Base-by-base conservation (phyloP, 1,140 invertebrate species). In the Nasonia vitripennis region DNA sequence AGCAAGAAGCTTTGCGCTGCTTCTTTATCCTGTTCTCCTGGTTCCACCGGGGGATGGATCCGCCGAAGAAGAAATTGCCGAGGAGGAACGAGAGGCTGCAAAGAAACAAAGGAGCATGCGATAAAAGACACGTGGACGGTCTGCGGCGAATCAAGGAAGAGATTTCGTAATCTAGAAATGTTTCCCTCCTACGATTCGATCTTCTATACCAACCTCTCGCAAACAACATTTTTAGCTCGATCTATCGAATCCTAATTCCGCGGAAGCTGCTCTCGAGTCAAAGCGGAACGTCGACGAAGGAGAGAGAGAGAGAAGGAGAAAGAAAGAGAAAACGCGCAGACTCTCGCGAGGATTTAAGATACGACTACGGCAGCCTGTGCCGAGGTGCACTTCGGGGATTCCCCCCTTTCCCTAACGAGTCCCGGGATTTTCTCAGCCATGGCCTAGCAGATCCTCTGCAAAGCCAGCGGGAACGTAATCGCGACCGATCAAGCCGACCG, bases 381-480 rank as follows among this genome's bases (percentile, higher is more conserved):
- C 78, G 70, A 88, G 88, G 87, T 88, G 87, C 86, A 88, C 89
- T 88, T 89, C 81, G 85, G 89, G 86, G 88, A 90, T 88, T 87
- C 81, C 75, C 62, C 77, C 81, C 77, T 70, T 82, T 81, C 74
- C 48, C 78, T 81, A 81, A 78, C 84, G 73, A 86, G 73, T 86
- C 62, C 73, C 37, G 55, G 80, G 84, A 81, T 81, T 81, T 73
- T 78, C 78, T 78, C 55, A 62, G 55, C 55, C 20, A n/a, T 14
- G 11, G 51, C 17, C 51, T 62, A n/a, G 14, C 1, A 9, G 5
- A 4, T 45, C 12, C 34, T 83, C 67, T 85, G 80, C 87, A 79
- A 86, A 87, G 86, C 87, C 85, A 87, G 86, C 86, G 80, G 77
- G 75, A 88, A 87, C 84, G 83, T 85, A 86, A 81, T 86, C 71